Conservation (phyloP, 2,888 invertebrate genomes). For the Mesoligia furuncula region DNA sequence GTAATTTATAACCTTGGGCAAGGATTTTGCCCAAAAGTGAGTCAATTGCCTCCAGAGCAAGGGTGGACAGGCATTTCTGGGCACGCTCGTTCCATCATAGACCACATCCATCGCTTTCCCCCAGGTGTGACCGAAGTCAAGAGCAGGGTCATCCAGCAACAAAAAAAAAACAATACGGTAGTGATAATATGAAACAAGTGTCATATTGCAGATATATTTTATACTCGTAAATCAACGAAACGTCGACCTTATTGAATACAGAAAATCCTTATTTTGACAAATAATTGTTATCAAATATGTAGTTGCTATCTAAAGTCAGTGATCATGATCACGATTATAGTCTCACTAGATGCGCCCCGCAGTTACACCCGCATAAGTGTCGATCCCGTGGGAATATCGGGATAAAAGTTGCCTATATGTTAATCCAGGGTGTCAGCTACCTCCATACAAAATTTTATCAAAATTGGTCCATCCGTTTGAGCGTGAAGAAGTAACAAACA, state of each 20-base stretch:
- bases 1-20: neutral
- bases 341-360: neutral
- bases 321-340: slow-evolving; percentile 20
- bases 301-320: slow-evolving; percentile 31
- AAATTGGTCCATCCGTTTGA: too few relatives aligned
- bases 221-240: neutral
- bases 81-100: neutral
- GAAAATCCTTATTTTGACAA: slow-evolving; percentile 21
- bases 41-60: neutral
- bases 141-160: neutral
- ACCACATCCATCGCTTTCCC: neutral
- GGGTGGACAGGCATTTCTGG: neutral
- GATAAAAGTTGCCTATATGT: too few relatives aligned
- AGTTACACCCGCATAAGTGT: neutral
- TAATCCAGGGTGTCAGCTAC: too few relatives aligned
- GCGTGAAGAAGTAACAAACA: too few relatives aligned
- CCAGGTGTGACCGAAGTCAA: neutral
- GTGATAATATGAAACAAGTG: neutral
- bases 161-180: neutral
- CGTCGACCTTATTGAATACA: neutral
- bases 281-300: neutral
- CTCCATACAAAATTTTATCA: too few relatives aligned
- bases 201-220: neutral
- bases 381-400: too few relatives aligned
- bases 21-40: neutral